Conservation (phyloP, 1,140 invertebrate genomes). For the Procambarus virginalis region DNA sequence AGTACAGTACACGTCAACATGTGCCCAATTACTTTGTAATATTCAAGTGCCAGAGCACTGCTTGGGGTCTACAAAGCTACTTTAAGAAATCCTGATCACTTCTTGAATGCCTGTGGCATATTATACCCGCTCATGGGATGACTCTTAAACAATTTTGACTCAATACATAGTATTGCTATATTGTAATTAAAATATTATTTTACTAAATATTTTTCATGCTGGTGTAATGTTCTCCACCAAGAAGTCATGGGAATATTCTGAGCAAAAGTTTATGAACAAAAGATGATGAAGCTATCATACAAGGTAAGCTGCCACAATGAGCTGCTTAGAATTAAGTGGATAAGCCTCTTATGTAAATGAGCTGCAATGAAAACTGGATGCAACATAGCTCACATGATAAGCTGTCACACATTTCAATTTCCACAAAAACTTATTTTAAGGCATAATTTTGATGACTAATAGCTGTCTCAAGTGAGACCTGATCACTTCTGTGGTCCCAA, state of each 20-base stretch:
- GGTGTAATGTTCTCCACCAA: background rate
- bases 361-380: background rate
- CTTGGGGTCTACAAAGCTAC: background rate
- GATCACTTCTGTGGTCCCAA: background rate
- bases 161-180: background rate
- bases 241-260: background rate
- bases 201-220: background rate
- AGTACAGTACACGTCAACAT: constrained; percentile 2
- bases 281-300: background rate
- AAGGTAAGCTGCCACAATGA: background rate
- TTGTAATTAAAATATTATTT: background rate
- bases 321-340: background rate
- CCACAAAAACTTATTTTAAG: background rate
- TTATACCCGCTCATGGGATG: background rate
- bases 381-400: background rate
- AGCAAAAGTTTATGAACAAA: background rate
- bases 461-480: background rate
- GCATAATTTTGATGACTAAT: background rate
- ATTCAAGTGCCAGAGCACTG: background rate
- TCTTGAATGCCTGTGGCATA: background rate
- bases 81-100: background rate
- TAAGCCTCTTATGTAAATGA: background rate
- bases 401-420: background rate
- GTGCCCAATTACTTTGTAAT: background rate
- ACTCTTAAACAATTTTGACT: background rate